Base-by-base conservation (phyloP, 2,888 invertebrate species). In the Cistogaster globosa region DNA sequence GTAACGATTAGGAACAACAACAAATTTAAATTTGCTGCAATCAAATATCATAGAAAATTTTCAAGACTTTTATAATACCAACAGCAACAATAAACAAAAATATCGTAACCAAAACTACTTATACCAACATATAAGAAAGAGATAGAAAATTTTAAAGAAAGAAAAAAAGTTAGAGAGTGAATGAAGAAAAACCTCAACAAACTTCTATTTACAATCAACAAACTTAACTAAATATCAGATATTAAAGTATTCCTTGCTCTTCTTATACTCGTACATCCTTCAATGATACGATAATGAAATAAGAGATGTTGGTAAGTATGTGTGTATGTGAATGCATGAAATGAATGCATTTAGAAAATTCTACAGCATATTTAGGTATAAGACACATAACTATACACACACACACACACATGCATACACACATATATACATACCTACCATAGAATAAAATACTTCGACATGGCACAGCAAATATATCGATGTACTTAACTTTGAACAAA, bases 21-120 rank as follows among this genome's bases (percentile, higher is more conserved):
- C 71, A 48, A 69, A 58, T 51, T 65, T 32, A 51, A 82, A 76
- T 76, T 82, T 76, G 51, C 71, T 82, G 69, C 69, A 76, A 82
- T 76, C 63, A 82, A 82, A 71, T 76, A 65, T 82, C 75, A 76
- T 63, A 63, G 65, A 80, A 76, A 45, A 76, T 76, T 63, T 69
- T 57, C 63, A 55, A 57, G 69, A 82, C 36, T 82, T 38, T n/a
- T 53, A 79, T 38, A 65, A 42, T 67, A 26, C 48, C 42, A 53
- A 9, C 57, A 72, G 32, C 32, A 55, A 53, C 20, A 71, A 45
- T 26, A 71, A 57, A 14, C 2, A 74, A 32, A 38, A 55, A 48
- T 26, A 65, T 55, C 45, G n/a, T 22, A 75, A 68, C 62, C 55
- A 68, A 68, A 76, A 71, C 62, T 58, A 65, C 76, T 76, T 63